phyloP scores from a whole-genome alignment of 2,113 vertebrate genomes.

The Smithornis capensis region DNA sequence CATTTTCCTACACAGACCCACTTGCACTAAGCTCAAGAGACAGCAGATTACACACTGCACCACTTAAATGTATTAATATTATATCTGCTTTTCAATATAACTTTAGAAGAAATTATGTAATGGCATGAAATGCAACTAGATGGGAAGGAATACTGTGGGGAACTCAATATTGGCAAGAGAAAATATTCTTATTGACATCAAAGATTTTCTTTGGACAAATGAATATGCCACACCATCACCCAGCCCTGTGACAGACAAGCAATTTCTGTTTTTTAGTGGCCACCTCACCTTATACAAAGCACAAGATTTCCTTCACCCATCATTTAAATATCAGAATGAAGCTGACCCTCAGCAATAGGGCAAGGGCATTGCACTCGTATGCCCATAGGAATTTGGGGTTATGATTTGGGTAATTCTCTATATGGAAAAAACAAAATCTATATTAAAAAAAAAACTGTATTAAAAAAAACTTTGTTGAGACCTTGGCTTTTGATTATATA shows the following conservation, averaged over 20 bases:
- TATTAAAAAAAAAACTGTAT: not conserved
- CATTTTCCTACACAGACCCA: not conserved
- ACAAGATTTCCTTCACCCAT: not conserved
- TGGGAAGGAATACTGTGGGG: not conserved
- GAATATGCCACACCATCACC: not conserved
- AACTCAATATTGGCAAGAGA: not conserved
- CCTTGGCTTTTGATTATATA: not conserved
- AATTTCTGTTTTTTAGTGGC: not conserved
- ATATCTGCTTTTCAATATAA: not conserved
- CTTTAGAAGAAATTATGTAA: not conserved
- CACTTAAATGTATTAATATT: not conserved
- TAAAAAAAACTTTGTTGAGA: not conserved
- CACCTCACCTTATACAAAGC: not conserved
- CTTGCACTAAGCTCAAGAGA: constrained; percentile 32
- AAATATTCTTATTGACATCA: not conserved
- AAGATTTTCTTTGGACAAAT: not conserved
- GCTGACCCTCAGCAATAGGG: not conserved
- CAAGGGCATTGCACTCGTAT: not conserved
- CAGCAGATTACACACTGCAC: not conserved
- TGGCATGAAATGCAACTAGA: not conserved
- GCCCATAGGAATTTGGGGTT: not conserved
- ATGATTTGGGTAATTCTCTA: not conserved
- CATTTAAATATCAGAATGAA: not conserved
- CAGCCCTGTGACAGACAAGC: not conserved
- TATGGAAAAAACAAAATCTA: not conserved